phyloP scores from a whole-genome alignment of 1,140 invertebrate species.

The Eumeta japonica region DNA sequence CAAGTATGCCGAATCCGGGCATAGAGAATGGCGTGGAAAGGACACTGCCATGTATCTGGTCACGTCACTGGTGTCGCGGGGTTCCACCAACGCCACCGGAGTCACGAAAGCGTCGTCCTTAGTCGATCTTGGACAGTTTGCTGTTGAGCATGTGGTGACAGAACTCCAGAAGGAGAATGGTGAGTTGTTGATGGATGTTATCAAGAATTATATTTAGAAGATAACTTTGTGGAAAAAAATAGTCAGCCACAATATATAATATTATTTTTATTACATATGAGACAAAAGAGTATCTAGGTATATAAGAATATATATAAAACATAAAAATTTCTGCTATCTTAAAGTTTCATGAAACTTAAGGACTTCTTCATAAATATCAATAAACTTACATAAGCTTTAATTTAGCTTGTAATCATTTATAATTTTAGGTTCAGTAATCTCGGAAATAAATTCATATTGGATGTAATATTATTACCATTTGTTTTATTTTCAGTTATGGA shows the following conservation, averaged over 20 bases:
- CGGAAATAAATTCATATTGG: too few species aligned
- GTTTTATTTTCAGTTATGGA: constrained; percentile 73
- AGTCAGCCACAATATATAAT: neutral
- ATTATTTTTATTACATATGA: neutral
- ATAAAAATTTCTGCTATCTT: too few species aligned
- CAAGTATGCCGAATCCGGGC: constrained; percentile 76
- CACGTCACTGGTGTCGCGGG: constrained; percentile 88
- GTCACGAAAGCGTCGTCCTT: constrained; percentile 88
- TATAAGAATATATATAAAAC: neutral
- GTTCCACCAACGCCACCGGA: constrained; percentile 87
- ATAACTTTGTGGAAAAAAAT: neutral
- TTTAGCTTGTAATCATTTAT: too few species aligned
- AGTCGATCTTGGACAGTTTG: constrained; percentile 88
- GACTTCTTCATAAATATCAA: too few species aligned
- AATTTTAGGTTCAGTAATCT: too few species aligned
- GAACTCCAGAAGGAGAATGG: constrained; percentile 78
- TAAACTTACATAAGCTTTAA: too few species aligned
- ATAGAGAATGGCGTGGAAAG: constrained; percentile 83
- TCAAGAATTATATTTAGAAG: too few species aligned
- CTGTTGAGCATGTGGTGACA: constrained; percentile 76
- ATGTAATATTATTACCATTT: constrained; percentile 7
- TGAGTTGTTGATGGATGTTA: constrained; percentile 28
- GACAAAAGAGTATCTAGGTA: neutral
- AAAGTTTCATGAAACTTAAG: too few species aligned
- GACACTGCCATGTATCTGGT: constrained; percentile 96